phyloP scores from a whole-genome alignment of 2,113 vertebrate species.

The Jaculus jaculus region DNA sequence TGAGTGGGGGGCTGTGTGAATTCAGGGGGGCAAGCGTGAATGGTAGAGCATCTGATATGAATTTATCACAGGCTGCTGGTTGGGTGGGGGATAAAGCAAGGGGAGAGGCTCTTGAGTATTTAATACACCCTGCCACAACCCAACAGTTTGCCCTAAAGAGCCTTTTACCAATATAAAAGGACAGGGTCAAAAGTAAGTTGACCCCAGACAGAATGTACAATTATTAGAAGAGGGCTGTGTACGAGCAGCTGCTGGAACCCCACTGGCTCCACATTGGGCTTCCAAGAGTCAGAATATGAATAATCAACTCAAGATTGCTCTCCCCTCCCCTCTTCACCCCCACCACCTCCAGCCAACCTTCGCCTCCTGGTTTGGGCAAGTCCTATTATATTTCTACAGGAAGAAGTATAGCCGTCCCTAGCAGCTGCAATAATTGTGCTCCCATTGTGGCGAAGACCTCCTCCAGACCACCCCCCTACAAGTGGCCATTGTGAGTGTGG shows the following conservation, averaged over 20 bases:
- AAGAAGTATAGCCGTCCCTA: conserved; percentile 85
- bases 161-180: conserved; percentile 84
- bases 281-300: conserved; percentile 86
- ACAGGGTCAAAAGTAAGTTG: conserved; percentile 90
- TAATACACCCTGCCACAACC: conserved; percentile 86
- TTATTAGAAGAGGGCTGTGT: conserved; percentile 84
- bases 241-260: conserved; percentile 90
- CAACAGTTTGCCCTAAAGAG: conserved; percentile 84
- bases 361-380: conserved; percentile 72
- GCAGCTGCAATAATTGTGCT: conserved; percentile 92
- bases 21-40: conserved; percentile 77
- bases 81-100: conserved; percentile 49
- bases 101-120: conserved; percentile 60
- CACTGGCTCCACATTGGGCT: conserved; percentile 78
- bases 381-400: conserved; percentile 78
- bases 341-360: background rate
- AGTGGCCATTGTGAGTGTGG: conserved; percentile 86
- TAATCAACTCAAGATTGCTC: conserved; percentile 82
- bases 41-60: conserved; percentile 85
- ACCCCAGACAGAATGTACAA: conserved; percentile 90
- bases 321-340: conserved; percentile 68
- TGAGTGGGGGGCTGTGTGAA: conserved; percentile 83
- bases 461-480: conserved; percentile 87
- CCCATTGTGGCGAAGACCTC: conserved; percentile 86
- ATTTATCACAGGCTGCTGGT: conserved; percentile 84